phyloP scores from a whole-genome alignment of 2,113 vertebrate species.

The Desmodus rotundus region DNA sequence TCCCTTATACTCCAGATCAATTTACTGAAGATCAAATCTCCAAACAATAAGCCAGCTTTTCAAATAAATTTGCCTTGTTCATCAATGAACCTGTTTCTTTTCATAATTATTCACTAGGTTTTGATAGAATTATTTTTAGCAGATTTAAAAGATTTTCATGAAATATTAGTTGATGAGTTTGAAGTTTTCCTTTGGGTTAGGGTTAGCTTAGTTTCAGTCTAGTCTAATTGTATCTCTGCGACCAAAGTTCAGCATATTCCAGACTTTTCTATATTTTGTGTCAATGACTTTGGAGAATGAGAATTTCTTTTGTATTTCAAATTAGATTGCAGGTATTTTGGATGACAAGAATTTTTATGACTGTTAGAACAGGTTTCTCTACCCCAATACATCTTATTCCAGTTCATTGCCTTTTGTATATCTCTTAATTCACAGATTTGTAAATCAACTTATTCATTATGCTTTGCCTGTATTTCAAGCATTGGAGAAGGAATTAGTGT shows the following conservation, averaged over 20 bases:
- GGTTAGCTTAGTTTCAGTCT: neutral
- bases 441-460: conserved; percentile 31
- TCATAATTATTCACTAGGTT: neutral
- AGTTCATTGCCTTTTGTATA: conserved; percentile 12
- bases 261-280: conserved; percentile 20
- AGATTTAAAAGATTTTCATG: neutral
- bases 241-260: neutral
- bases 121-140: neutral
- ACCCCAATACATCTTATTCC: neutral
- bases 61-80: neutral
- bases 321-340: neutral
- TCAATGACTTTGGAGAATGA: neutral
- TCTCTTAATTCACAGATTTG: conserved; percentile 40
- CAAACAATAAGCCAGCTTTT: neutral
- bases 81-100: neutral
- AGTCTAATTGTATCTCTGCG: neutral
- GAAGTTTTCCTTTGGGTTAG: conserved; percentile 13
- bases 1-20: neutral
- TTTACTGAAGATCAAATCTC: neutral
- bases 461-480: conserved; percentile 31
- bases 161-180: neutral
- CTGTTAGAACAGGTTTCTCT: neutral
- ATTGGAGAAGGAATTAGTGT: conserved; percentile 26
- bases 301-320: neutral
- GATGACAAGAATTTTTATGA: neutral